These are phyloP conservation scores for Porites cylindrica DNA, from an alignment of 92 coral and sea anemone species.

Conservation along the genomic window DNA sequence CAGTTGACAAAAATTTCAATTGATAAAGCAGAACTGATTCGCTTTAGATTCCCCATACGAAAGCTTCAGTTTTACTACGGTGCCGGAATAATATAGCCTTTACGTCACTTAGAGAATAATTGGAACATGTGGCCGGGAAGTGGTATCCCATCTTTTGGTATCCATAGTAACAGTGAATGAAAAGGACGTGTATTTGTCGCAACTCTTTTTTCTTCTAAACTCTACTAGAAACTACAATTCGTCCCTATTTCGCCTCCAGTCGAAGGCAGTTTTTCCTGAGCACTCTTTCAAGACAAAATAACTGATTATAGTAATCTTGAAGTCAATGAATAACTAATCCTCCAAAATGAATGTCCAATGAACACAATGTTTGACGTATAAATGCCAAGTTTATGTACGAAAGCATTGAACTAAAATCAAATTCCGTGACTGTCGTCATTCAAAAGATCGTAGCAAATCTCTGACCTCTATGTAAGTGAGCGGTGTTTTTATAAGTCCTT, in stretches of 20 bases:
- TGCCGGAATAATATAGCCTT: too few species aligned
- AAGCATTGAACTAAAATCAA: constrained; percentile 1
- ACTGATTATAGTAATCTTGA: neutral
- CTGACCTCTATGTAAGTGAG: neutral
- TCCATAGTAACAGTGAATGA: constrained; percentile 8
- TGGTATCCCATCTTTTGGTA: neutral
- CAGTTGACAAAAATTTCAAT: too few species aligned
- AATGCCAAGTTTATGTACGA: neutral
- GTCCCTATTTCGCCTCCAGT: too few species aligned
- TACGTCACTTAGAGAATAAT: neutral
- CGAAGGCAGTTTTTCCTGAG: neutral
- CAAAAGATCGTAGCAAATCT: neutral
- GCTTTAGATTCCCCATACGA: too few species aligned
- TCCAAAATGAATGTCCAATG: neutral
- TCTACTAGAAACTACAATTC: too few species aligned
- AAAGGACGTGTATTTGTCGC: neutral
- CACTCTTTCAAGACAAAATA: neutral
- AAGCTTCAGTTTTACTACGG: too few species aligned
- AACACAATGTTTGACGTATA: neutral
- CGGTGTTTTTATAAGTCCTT: neutral
- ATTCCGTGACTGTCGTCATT: constrained; percentile 21
- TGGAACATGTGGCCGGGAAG: neutral
- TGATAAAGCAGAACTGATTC: too few species aligned
- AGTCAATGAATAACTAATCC: constrained; percentile 9
- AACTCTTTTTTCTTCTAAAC: neutral